Conservation (phyloP, 2,113 vertebrate species). For the Rafetus swinhoei region DNA sequence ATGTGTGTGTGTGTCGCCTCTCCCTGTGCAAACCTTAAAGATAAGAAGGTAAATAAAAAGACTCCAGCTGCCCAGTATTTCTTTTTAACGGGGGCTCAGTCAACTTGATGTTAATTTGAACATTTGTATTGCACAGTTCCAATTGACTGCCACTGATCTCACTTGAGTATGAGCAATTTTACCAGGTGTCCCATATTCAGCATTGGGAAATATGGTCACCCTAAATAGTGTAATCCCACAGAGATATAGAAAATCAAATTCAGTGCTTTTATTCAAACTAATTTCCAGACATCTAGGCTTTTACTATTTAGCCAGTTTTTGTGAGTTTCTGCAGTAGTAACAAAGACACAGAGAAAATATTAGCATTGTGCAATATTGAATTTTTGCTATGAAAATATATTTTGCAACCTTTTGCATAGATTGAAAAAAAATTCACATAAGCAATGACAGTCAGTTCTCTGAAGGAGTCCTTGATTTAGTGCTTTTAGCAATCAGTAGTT, state of each 20-base stretch:
- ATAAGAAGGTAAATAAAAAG: too few relatives aligned
- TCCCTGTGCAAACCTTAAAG: too few relatives aligned
- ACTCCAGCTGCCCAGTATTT: too few relatives aligned
- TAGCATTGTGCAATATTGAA: neutral
- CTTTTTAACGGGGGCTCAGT: too few relatives aligned
- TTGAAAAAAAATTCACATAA: neutral
- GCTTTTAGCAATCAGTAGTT: neutral
- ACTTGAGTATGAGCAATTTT: too few relatives aligned
- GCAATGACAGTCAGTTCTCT: neutral
- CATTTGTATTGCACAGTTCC: too few relatives aligned
- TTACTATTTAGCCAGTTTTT: neutral
- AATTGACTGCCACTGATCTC: too few relatives aligned
- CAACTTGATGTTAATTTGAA: too few relatives aligned
- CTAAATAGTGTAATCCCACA: neutral
- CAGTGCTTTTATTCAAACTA: neutral
- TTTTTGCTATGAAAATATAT: constrained; percentile 8
- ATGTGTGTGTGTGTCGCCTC: too few relatives aligned
- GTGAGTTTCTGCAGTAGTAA: neutral
- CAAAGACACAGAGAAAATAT: neutral
- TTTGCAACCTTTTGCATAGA: constrained; percentile 1
- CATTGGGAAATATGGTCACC: too few relatives aligned
- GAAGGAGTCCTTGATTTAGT: neutral
- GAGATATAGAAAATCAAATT: neutral
- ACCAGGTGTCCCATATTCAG: too few relatives aligned
- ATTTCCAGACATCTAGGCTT: neutral